Percentiles rank a stretch among this genome's conserved stretches.
Conservation (phyloP, 2,888 invertebrate genomes). For the Drosophila engyochracea region DNA sequence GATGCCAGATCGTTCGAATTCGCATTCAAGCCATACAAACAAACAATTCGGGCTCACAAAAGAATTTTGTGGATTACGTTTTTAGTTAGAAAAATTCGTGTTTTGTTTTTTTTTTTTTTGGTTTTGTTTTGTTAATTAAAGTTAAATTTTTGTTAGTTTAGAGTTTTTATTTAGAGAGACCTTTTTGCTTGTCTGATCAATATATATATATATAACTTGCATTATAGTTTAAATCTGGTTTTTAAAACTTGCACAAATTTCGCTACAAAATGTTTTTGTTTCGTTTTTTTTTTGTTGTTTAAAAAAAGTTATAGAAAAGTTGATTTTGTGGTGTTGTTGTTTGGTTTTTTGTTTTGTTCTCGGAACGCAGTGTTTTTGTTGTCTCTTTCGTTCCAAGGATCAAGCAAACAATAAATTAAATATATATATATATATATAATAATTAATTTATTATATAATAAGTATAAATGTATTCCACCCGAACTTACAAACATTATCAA, state of each 20-base stretch:
- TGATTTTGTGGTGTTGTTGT: conserved; percentile 64
- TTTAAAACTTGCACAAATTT: conserved; percentile 81
- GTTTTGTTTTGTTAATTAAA: conserved; percentile 56
- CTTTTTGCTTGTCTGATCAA: conserved; percentile 30
- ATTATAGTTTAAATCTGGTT: conserved; percentile 53
- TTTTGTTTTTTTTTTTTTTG: conserved; percentile 23
- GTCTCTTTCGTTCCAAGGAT: conserved; percentile 59
- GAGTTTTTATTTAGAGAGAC: conserved; percentile 76
- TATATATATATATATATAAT: conserved; percentile 48
- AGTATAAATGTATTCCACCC: conserved; percentile 36
- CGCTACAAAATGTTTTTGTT: conserved; percentile 68
- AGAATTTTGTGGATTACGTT: conserved; percentile 20
- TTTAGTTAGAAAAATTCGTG: conserved; percentile 78
- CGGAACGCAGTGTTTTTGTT: conserved; percentile 24
- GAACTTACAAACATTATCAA: conserved; percentile 43
- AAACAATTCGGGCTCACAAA: conserved; percentile 24
- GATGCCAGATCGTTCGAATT: conserved; percentile 28
- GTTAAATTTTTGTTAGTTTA: conserved; percentile 77
- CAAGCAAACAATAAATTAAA: conserved; percentile 65
- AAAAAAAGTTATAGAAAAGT: conserved; percentile 82
- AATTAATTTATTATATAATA: conserved; percentile 40
- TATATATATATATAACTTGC: conserved; percentile 47
- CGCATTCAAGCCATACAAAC: conserved; percentile 12
- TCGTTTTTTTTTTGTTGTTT: conserved; percentile 45
- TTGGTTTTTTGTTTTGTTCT: conserved; percentile 43